Base-by-base conservation (phyloP, 2,797 vertebrate species). In the Sebastes vulpes region DNA sequence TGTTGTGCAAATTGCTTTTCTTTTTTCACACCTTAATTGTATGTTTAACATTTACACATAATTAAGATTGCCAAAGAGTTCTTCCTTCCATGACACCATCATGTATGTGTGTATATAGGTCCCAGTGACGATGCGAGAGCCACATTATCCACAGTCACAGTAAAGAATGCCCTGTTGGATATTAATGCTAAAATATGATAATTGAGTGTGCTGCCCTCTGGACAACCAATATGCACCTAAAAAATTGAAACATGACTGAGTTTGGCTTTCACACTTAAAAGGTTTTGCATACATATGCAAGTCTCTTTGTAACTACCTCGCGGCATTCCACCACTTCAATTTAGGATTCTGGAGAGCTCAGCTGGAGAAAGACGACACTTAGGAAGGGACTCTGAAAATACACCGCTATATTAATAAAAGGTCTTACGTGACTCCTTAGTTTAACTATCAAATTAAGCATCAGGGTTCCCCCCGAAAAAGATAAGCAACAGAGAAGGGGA, bases 191-290 rank as follows among this genome's bases (percentile, higher is more conserved):
- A 89, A 89, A 91, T 93, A 92, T 89, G 89, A 91, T 84, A 91
- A 92, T 89, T 79, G 81, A 86, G 82, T 64, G 83, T 83, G 79
- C 78, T 87, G 72, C 84, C 91, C 87, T 69, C 72, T 84, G 89
- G 91, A 89, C 86, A 91, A 82, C 83, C 80, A 92, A 82, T 79
- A 74, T 75, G 87, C 85, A 87, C 79, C 84, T 81, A 85, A 91
- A 90, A 28, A 63, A 85, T 79, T 86, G 74, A 91, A 89, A 88
- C 77, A 83, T 79, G 84, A 78, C 87, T 83, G 89, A 89, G 87
- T 93, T 93, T 93, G 92, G 82, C 88, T 91, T 93, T 91, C 94
- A 93, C 90, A 82, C 90, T 93, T 95, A 93, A 95, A 93, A 90
- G 89, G 94, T 78, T 94, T 93, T 93, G 92, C 93, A 93, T 94